Percentiles rank a stretch among this genome's conserved stretches.
These are phyloP conservation scores for Lissonota sp. DNA, from an alignment of 2,888 invertebrate genomes.

Conservation along the genomic window DNA sequence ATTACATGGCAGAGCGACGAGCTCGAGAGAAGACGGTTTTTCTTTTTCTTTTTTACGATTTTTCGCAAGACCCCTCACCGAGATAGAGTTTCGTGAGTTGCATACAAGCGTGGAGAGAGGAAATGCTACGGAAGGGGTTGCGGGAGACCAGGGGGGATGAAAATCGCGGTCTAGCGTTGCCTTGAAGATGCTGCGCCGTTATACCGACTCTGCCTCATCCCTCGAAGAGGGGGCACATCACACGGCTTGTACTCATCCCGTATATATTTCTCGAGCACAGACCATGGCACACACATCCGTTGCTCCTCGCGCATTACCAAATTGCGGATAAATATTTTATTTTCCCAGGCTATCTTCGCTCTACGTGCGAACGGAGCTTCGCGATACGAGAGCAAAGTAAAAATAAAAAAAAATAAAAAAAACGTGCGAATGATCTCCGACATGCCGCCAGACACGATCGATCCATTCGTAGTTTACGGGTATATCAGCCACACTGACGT, in stretches of 20 bases:
- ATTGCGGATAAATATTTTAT: slow-evolving; percentile 79
- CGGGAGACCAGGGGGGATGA: slow-evolving; percentile 6
- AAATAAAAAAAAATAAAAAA: neutral
- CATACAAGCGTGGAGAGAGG: slow-evolving; percentile 1
- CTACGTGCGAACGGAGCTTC: neutral
- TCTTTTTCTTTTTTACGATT: slow-evolving; percentile 42
- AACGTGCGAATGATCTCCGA: neutral
- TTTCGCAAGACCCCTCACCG: slow-evolving; percentile 33
- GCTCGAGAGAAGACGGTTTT: slow-evolving; percentile 8
- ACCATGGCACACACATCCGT: slow-evolving; percentile 21
- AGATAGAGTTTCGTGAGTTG: slow-evolving; percentile 37
- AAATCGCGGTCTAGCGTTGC: slow-evolving; percentile 32
- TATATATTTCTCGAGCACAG: slow-evolving; percentile 7
- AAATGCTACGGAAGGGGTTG: neutral
- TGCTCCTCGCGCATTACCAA: slow-evolving; percentile 72
- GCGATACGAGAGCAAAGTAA: slow-evolving; percentile 16
- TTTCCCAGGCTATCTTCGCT: slow-evolving; percentile 48
- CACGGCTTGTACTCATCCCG: neutral
- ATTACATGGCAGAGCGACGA: slow-evolving; percentile 39
- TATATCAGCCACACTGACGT: neutral
- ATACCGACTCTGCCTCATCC: neutral
- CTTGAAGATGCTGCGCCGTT: neutral
- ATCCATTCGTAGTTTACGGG: slow-evolving; percentile 11
- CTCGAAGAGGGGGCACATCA: slow-evolving; percentile 8
- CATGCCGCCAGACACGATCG: slow-evolving; percentile 17